Base-by-base conservation (phyloP, 2,113 vertebrate species). In the Microtus oregoni region DNA sequence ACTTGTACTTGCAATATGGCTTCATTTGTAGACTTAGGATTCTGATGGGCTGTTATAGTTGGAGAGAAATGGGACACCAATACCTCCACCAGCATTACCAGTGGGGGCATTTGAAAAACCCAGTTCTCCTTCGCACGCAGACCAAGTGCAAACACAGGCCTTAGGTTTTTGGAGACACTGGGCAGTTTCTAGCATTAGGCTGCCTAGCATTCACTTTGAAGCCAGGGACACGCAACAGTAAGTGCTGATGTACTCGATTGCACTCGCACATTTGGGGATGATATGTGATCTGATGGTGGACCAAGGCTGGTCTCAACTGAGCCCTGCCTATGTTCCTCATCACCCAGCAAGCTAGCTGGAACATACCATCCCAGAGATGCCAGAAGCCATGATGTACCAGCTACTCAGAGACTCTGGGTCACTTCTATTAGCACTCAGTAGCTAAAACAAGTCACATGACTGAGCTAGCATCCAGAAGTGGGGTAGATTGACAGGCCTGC, bases 21-120 rank as follows among this genome's bases (percentile, higher is more conserved):
- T 77, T 92, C 47, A 97, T 94, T 93, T 96, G 91, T 79, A 70
- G 95, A 79, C 89, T 90, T 67, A 87, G 75, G 94, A 96, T 83
- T 87, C 91, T 95, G 78, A 63, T n/a, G 86, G 30, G 75, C 68
- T 67, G 41, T 50, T 73, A 61, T 58, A 76, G 30, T 30, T 67
- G 70, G 65, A 96, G 70, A 90, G 50, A 93, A 87, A 96, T 96
- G 38, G 87, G 87, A n/a, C 38, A 85, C 94, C 68, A 91, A 26
- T 89, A 91, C 58, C 28, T 94, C 72, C 67, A 61, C 47, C 92
- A 95, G 78, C 82, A 82, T 77, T 79, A 92, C 72, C 41, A 85
- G 77, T 82, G 82, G 41, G 72, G 70, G 38, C 38, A 72, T 83
- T 32, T 81, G 76, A 73, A 92, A 96, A 97, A 63, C 38, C 44